Conservation (phyloP, 37 sponge, comb jelly and placozoan genomes). For the Oopsacas minuta region DNA sequence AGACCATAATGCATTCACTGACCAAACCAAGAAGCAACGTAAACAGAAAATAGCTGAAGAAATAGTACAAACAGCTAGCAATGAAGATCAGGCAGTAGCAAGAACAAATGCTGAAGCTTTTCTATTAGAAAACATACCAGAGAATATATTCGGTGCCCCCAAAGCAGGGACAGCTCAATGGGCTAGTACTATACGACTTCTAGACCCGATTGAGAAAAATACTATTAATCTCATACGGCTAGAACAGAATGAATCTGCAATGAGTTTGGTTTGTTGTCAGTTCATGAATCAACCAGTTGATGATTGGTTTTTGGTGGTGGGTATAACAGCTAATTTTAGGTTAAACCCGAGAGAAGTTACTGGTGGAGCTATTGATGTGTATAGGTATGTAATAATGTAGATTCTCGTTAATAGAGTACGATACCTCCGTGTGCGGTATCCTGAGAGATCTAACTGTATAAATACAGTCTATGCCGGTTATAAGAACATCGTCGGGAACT, state of each 20-base stretch:
- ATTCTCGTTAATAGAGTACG: too few species aligned
- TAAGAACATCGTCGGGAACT: too few species aligned
- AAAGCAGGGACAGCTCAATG: conserved; percentile 87
- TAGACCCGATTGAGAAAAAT: conserved; percentile 76
- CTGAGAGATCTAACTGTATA: too few species aligned
- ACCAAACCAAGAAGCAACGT: conserved; percentile 65
- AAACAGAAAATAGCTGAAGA: conserved; percentile 93
- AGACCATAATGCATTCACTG: conserved; percentile 94
- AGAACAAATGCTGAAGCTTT: conserved; percentile 75
- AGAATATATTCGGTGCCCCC: conserved; percentile 68
- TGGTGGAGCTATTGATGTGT: neutral
- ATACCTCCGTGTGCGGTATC: too few species aligned
- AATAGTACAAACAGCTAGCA: conserved; percentile 76
- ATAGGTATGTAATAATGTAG: too few species aligned
- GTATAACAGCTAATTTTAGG: neutral
- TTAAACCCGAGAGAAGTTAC: neutral
- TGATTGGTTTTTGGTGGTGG: neutral
- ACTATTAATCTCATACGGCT: conserved; percentile 75
- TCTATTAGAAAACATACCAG: conserved; percentile 75
- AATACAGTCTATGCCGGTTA: neutral
- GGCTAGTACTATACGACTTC: conserved; percentile 78
- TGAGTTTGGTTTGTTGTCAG: conserved; percentile 41
- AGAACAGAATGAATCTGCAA: conserved; percentile 91
- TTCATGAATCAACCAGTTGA: neutral
- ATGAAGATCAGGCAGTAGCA: conserved; percentile 61